These are phyloP conservation scores for Pachyrhynchus sulphureomaculatus DNA, from an alignment of 1,140 invertebrate species.

Conservation along the genomic window DNA sequence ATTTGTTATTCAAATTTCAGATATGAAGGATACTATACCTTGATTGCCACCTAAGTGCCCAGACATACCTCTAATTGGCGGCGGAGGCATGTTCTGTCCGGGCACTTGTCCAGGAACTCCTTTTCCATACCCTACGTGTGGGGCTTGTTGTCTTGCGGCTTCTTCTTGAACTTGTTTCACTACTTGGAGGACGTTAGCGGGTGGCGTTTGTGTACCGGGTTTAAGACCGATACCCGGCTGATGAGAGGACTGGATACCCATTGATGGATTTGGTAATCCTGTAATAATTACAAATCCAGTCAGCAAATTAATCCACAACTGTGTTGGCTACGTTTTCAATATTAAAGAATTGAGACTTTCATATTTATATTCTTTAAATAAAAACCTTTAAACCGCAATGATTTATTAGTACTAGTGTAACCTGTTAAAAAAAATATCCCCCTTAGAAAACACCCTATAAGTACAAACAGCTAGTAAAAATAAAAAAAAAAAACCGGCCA, in stretches of 20 bases:
- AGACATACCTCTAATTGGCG: constrained; percentile 59
- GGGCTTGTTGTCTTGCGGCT: constrained; percentile 80
- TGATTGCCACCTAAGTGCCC: constrained; percentile 45
- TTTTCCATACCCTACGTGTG: constrained; percentile 69
- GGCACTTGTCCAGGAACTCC: constrained; percentile 63
- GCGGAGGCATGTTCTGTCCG: constrained; percentile 68
- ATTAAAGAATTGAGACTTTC: no score
- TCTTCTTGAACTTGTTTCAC: constrained; percentile 92
- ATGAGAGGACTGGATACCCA: constrained; percentile 54
- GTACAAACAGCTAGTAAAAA: no score
- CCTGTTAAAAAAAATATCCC: no score
- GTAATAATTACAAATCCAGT: background rate
- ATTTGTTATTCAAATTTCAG: no score
- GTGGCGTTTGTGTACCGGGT: constrained; percentile 72
- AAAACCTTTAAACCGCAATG: no score
- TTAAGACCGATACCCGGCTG: constrained; percentile 68
- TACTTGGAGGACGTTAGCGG: constrained; percentile 81
- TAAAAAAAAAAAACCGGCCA: no score
- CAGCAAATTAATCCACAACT: no score
- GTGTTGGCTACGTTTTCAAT: no score
- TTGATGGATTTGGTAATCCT: constrained; percentile 46
- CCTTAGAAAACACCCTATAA: no score
- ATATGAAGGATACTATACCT: constrained; percentile 45
- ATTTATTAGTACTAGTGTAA: no score
- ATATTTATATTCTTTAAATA: no score